These are phyloP conservation scores for Catostomus latipinnis DNA, from an alignment of 2,797 vertebrate genomes.

Conservation along the genomic window DNA sequence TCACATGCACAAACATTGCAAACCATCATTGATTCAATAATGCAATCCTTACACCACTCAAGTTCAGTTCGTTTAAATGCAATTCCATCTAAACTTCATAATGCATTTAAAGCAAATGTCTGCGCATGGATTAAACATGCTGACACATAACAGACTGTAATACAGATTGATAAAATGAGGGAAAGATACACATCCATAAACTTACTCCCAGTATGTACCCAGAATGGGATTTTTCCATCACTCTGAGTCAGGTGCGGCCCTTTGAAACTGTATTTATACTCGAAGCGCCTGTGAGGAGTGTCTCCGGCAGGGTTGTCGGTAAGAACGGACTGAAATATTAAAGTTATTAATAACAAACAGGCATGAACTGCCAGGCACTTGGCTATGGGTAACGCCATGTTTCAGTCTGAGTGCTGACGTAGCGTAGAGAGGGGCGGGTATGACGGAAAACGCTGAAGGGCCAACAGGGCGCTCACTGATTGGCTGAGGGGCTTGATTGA, in stretches of 20 bases:
- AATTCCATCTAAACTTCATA: background rate
- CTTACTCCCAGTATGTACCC: constrained; percentile 95
- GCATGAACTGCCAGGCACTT: constrained; percentile 45
- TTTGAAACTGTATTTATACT: constrained; percentile 98
- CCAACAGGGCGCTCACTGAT: constrained; percentile 95
- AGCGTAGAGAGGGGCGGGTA: constrained; percentile 71
- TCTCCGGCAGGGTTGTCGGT: constrained; percentile 60
- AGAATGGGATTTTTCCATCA: constrained; percentile 91
- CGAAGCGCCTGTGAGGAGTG: constrained; percentile 87
- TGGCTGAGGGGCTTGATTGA: constrained; percentile 71
- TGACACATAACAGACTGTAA: background rate
- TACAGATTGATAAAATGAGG: constrained; percentile 18
- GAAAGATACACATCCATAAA: constrained; percentile 58
- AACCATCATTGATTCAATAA: background rate
- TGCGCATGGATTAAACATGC: background rate
- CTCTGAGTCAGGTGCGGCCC: constrained; percentile 90
- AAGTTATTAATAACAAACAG: constrained; percentile 60
- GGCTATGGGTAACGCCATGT: constrained; percentile 87
- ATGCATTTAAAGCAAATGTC: background rate
- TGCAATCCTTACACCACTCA: background rate
- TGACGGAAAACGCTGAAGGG: constrained; percentile 72
- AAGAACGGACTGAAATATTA: constrained; percentile 54
- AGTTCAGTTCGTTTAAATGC: background rate
- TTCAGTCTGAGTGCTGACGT: constrained; percentile 82
- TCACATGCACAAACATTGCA: background rate